phyloP scores from a whole-genome alignment of 2,797 vertebrate genomes.

The Periophthalmus magnuspinnatus region DNA sequence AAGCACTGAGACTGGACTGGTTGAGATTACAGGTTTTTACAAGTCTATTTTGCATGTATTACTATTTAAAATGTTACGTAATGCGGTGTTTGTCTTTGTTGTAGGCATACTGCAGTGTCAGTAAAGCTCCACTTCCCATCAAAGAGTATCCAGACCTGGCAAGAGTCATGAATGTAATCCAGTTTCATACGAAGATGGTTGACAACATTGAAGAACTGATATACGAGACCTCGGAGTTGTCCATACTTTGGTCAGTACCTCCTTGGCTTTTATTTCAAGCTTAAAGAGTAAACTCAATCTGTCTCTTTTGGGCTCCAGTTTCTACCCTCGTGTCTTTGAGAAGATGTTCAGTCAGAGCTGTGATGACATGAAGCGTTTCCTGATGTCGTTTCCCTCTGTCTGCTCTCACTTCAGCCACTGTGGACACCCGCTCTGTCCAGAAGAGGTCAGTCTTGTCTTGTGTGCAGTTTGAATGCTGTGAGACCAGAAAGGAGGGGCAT shows the following conservation, averaged over 20 bases:
- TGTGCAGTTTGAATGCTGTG: background rate
- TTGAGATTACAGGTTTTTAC: constrained; percentile 88
- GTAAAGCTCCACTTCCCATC: constrained; percentile 81
- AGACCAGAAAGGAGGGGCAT: background rate
- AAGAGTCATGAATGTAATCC: constrained; percentile 87
- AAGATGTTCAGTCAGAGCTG: constrained; percentile 83
- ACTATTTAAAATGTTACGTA: background rate
- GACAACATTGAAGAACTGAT: constrained; percentile 83
- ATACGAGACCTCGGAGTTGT: constrained; percentile 85
- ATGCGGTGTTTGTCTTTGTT: background rate
- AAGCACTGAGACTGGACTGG: constrained; percentile 88
- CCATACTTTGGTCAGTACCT: constrained; percentile 79
- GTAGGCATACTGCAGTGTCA: constrained; percentile 89
- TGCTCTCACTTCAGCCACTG: constrained; percentile 83
- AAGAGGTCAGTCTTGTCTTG: constrained; percentile 84
- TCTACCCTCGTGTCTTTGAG: constrained; percentile 84
- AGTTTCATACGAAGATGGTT: constrained; percentile 90
- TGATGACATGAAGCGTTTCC: constrained; percentile 85
- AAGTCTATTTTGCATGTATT: background rate
- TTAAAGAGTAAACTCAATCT: background rate
- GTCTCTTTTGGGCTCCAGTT: constrained; percentile 66
- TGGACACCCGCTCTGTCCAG: constrained; percentile 85
- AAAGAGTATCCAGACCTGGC: constrained; percentile 83
- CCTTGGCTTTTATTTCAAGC: background rate
- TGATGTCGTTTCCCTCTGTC: constrained; percentile 82